Evolutionary conservation across 2,113 vertebrate genomes (phyloP), one percentile per base, ranked within the genome.

Genomic region (Macrotis lagotis): DNA sequence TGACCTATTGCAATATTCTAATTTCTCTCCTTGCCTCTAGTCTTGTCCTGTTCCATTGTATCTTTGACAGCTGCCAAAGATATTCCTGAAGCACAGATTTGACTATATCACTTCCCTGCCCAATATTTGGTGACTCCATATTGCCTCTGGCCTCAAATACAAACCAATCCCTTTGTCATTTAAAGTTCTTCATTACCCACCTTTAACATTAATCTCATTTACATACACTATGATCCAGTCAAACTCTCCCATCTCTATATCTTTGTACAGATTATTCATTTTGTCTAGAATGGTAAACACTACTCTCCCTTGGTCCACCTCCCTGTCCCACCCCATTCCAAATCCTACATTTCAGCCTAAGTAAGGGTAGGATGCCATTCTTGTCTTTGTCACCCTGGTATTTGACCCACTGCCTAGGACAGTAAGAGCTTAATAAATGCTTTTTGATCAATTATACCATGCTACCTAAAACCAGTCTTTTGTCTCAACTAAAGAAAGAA

Each of bases 401-500:
- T 44, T n/a, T 44, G 24, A n/a, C 37, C n/a, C 37, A 22, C n/a
- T 83, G 19, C 16, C n/a, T 83, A 19, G 14, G 5, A 22, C 16
- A 44, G 6, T 83, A 44, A 83, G 37, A 83, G 66, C n/a, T 83
- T 83, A 83, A 83, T 44, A 83, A 83, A 44, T 44, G 66, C 16
- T 83, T 44, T 16, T 7, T 83, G n/a, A 83, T 5, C 5, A 83
- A 44, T 19, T 83, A 83, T 44, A 83, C 8, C 53, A 55, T 9
- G 10, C 26, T 28, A 55, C 66, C 66, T 44, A 83, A n/a, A 83
- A 44, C n/a, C 26, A 50, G 94, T 90, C 7, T 95, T 96, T 93
- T 4, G 9, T 92, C 95, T 94, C 66, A 93, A 31, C 25, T 96
- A 91, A 95, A 47, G 50, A 92, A 66, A 59, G 48, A 94, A 94